Evolutionary conservation across 2,888 invertebrate species (phyloP), one percentile per base, ranked within the genome.

Genomic region (Pammene aurita): DNA sequence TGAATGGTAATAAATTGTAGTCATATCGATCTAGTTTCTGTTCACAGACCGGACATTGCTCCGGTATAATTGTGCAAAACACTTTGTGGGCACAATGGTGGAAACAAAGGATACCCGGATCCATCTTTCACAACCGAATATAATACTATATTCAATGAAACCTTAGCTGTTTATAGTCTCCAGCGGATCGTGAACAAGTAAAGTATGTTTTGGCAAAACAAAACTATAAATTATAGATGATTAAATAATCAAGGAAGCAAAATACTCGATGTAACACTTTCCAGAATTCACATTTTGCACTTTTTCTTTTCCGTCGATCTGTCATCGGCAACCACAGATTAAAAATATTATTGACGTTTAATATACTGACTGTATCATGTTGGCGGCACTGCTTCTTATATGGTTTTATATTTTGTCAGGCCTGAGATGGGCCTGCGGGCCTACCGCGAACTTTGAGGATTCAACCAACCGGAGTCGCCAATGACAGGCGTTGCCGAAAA

Each of bases 71-170:
- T 80, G 96, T 96, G 84, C 97, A 97, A 90, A 97, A 97, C 77
- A 97, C 95, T 91, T 96, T 95, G 73, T 95, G 94, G 69, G 94
- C 94, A 87, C 98, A 98, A 89, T 98, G 98, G 93, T 97, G 96
- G 90, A 97, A 97, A 93, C 98, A 98, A 85, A 97, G 94, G 84
- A 98, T 96, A 80, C 96, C 96, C 78, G 96, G 96, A 93, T 96
- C 96, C 93, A 94, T 94, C 82, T 85, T 87, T 75, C 72, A 74
- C 78, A 74, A 65, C 73, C 71, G 73, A 80, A 73, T 84, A 72
- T 73, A 63, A 71, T 70, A 52, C 71, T 78, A 77, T 83, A 78
- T 78, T 87, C 80, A 85, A 86, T 86, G 71, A 81, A 86, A 84
- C 79, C 69, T 72, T 70, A 72, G 71, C 72, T 77, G 72, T 71